Evolutionary conservation across 2,888 invertebrate genomes (phyloP), one percentile per base, ranked within the genome.

Genomic region (Spodoptera exigua): DNA sequence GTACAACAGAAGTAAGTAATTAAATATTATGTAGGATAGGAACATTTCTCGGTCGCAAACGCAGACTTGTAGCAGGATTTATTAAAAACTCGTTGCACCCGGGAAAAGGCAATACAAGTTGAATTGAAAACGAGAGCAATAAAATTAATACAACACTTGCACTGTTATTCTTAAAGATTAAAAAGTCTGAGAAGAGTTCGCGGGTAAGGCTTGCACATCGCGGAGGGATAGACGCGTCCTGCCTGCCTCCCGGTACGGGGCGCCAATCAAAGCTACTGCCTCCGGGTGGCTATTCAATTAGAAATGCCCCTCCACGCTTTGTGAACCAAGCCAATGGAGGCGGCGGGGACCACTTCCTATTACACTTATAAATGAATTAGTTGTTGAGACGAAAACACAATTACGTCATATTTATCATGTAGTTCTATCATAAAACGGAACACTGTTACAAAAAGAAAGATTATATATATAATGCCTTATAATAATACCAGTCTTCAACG

Each of bases 221-320:
- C 49, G 64, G 18, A 41, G 54, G 70, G 49, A 58, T 67, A 57
- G 60, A 57, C 64, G 64, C n/a, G n/a, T n/a, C n/a, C n/a, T n/a
- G n/a, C 27, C 27, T 27, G 27, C 47, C 53, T 61, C 46, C 57
- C 70, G 55, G 75, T 67, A 63, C 67, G 68, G 75, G 68, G 79
- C 76, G 76, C 78, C 86, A 89, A 89, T 88, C 88, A 86, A 78
- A 81, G 73, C 74, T 71, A 77, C 80, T 79, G 85, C 83, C 83
- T 80, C 78, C 63, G 65, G 79, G 78, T 72, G 84, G 81, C 88
- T 82, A 89, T 89, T 89, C 88, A 88, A 89, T 89, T 89, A 89
- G 84, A 84, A 81, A 79, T 76, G 73, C 73, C 72, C 62, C 62
- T 71, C 59, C 71, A 37, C 34, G 41, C 36, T 21, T 45, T 53